These are phyloP conservation scores for Petrolisthes manimaculis DNA, from an alignment of 2,888 invertebrate species.

Conservation along the genomic window DNA sequence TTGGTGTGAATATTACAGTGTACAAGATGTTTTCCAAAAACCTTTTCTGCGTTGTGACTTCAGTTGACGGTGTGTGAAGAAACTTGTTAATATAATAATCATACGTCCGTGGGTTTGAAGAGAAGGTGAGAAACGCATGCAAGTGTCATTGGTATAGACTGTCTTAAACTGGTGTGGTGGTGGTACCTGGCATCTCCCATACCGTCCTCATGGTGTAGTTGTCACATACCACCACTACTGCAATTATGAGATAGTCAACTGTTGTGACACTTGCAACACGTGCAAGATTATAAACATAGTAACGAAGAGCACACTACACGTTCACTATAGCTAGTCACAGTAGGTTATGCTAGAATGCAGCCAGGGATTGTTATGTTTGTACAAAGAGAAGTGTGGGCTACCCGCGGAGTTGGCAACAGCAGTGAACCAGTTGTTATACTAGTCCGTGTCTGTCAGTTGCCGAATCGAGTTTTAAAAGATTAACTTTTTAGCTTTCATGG, in stretches of 20 bases:
- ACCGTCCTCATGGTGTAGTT: too few relatives aligned
- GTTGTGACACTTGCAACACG: not conserved
- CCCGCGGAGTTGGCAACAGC: not conserved
- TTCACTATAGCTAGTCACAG: conserved; percentile 61
- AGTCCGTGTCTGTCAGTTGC: conserved; percentile 19
- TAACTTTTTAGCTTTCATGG: conserved; percentile 35
- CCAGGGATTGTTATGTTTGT: conserved; percentile 60
- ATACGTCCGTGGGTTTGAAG: not conserved
- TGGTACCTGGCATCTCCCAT: too few relatives aligned
- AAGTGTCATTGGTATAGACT: too few relatives aligned
- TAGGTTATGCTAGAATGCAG: conserved; percentile 52
- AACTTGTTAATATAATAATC: not conserved
- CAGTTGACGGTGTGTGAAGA: not conserved
- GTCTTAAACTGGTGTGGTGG: too few relatives aligned
- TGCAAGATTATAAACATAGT: not conserved
- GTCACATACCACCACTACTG: too few relatives aligned
- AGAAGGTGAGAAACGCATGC: not conserved
- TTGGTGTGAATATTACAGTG: conserved; percentile 25
- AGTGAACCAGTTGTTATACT: conserved; percentile 20
- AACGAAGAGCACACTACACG: conserved; percentile 43
- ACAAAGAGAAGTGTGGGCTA: conserved; percentile 38
- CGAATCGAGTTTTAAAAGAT: conserved; percentile 26
- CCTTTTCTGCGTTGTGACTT: not conserved
- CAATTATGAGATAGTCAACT: not conserved
- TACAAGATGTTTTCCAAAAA: not conserved